Conservation (phyloP, 2,797 vertebrate genomes). For the Okamejei kenojei region DNA sequence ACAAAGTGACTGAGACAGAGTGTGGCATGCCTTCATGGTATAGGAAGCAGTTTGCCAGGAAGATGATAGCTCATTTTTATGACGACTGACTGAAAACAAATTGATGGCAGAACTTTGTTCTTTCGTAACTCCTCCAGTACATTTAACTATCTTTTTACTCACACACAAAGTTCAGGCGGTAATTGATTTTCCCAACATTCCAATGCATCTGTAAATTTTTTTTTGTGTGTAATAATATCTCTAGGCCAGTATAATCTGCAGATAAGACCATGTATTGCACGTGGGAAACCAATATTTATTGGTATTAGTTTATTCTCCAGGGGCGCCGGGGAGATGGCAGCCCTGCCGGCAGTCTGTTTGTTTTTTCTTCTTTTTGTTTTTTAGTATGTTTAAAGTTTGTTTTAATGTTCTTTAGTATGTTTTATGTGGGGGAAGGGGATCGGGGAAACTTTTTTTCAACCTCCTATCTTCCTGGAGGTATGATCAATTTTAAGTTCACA, state of each 20-base stretch:
- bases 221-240: not conserved
- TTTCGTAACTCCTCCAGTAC: not conserved
- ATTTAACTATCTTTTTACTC: not conserved
- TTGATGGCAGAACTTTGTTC: not conserved
- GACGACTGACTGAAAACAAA: not conserved
- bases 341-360: too few species aligned
- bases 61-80: not conserved
- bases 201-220: not conserved
- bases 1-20: slow-evolving; percentile 6
- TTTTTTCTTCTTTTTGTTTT: too few species aligned
- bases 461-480: too few species aligned
- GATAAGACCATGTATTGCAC: not conserved
- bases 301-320: too few species aligned
- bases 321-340: too few species aligned
- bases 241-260: not conserved
- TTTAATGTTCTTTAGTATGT: too few species aligned
- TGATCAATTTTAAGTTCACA: too few species aligned
- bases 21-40: not conserved
- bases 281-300: not conserved
- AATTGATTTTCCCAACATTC: not conserved
- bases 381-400: too few species aligned
- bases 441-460: too few species aligned
- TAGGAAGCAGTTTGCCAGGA: not conserved
- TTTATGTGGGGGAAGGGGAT: too few species aligned
- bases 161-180: not conserved